These are phyloP conservation scores for Gymnopithys bicolor DNA, from an alignment of 2,797 vertebrate genomes.

Conservation along the genomic window DNA sequence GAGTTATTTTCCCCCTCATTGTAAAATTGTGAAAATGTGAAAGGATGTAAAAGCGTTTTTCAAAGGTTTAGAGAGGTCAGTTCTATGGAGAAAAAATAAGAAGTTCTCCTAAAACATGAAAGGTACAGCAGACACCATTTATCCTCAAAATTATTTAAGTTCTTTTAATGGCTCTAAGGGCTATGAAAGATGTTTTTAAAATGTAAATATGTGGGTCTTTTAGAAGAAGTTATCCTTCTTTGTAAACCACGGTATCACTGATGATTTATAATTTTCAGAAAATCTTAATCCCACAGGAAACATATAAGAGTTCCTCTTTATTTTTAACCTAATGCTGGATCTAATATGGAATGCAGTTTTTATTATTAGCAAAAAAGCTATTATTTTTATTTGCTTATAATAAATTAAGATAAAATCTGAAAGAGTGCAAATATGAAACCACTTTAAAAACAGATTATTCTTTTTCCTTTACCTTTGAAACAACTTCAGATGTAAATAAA, in stretches of 20 bases:
- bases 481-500: slow-evolving; percentile 63
- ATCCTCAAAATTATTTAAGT: slow-evolving; percentile 65
- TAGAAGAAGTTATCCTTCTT: slow-evolving; percentile 38
- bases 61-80: slow-evolving; percentile 49
- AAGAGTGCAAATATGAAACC: slow-evolving; percentile 30
- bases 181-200: slow-evolving; percentile 62
- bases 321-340: slow-evolving; percentile 61
- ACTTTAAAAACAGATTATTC: background rate
- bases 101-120: slow-evolving; percentile 31
- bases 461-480: slow-evolving; percentile 28
- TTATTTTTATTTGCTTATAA: slow-evolving; percentile 65
- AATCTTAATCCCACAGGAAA: slow-evolving; percentile 70
- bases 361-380: slow-evolving; percentile 33
- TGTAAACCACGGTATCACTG: slow-evolving; percentile 31
- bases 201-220: slow-evolving; percentile 42
- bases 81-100: background rate
- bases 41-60: slow-evolving; percentile 61
- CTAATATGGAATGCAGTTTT: slow-evolving; percentile 59
- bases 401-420: slow-evolving; percentile 57
- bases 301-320: slow-evolving; percentile 64
- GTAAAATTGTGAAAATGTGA: slow-evolving; percentile 25
- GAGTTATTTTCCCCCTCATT: slow-evolving; percentile 50
- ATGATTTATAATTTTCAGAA: slow-evolving; percentile 68
- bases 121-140: slow-evolving; percentile 26
- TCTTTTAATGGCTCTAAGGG: slow-evolving; percentile 53